Base-by-base conservation (phyloP, 1,140 invertebrate genomes). In the Ctenoplectra terminalis region DNA sequence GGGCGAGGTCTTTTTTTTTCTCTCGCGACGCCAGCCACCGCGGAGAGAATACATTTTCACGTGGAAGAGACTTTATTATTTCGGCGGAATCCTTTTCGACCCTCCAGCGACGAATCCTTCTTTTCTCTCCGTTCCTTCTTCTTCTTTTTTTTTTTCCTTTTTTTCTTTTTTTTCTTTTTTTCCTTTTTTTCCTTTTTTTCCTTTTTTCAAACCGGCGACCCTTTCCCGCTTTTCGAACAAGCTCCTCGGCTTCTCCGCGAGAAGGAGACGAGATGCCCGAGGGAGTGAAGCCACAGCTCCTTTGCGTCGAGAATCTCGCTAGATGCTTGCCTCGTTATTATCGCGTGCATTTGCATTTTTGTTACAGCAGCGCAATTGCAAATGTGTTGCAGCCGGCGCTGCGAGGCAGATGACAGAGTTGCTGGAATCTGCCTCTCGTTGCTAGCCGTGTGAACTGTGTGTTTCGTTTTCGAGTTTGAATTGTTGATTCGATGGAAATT, bases 311-410 rank as follows among this genome's bases (percentile, higher is more conserved):
- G 48, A 29, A 20, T 48, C n/a, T 17, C 23, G 23, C 58, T 37
- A 66, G 50, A 31, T 40, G 31, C 70, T 50, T 60, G 64, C 26
- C 40, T 58, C 54, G 73, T 85, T 84, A 81, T 84, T 76, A 82
- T 76, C 58, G 26, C 48, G 26, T n/a, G 60, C 64, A 86, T 86
- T 86, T 85, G 72, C 83, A 86, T 82, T 77, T 82, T 85, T 82
- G 67, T 82, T 76, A 71, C 71, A 29, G 6, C 6, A 2, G 11
- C 23, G 31, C 48, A 52, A 70, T 70, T 29, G 46, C 67, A 15
- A 67, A 50, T 50, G 66, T 26, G 26, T 15, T 48, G 29, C 23
- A 11, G 15, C 0, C n/a, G n/a, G n/a, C n/a, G n/a, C n/a, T n/a
- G n/a, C n/a, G n/a, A n/a, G n/a, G n/a, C n/a, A n/a, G 6, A 15